Base-by-base conservation (phyloP, 2,888 invertebrate species). In the Parnassius orleans region DNA sequence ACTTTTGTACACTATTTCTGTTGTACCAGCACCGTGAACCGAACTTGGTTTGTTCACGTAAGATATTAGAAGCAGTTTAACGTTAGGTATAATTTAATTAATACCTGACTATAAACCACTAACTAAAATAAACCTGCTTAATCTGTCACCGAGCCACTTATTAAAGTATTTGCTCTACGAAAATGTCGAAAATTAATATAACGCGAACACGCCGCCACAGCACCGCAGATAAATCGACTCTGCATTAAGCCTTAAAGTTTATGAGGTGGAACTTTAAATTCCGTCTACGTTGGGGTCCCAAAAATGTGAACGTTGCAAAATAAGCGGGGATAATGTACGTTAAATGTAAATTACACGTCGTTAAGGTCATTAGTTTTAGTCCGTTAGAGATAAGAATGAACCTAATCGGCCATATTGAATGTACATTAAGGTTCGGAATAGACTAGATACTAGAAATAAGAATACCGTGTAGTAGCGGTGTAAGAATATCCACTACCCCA, bases 261-360 rank as follows among this genome's bases (percentile, higher is more conserved):
- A 63, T 63, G 63, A 55, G 63, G 54, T 63, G 63, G 63, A 63
- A 63, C 58, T 63, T 63, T 63, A 63, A 63, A 58, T 58, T 63
- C 63, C 53, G 63, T 63, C 54, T 63, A 59, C 63, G 58, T 54
- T 33, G 60, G 60, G 50, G 24, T 14, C 62, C 63, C 55, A 59
- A 63, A 63, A 63, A 63, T 59, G 54, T 33, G 58, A 33, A 46
- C 51, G 51, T 42, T 58, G 63, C 58, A 58, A 63, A 63, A 51
- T 58, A 51, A 54, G 62, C 48, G 48, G 44, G 63, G 58, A 59
- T 63, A 63, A 63, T 63, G 58, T 46, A 55, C 58, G 54, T 63
- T 63, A 63, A 63, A 63, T 63, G 63, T 63, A 63, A 63, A 63
- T 58, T 58, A 54, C 50, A 51, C 50, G 54, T 63, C 63, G 58